Percentiles rank a stretch among this genome's conserved stretches.
Evolutionary conservation across 2,113 vertebrate species (phyloP).

Genomic region (Semicossyphus pulcher): DNA sequence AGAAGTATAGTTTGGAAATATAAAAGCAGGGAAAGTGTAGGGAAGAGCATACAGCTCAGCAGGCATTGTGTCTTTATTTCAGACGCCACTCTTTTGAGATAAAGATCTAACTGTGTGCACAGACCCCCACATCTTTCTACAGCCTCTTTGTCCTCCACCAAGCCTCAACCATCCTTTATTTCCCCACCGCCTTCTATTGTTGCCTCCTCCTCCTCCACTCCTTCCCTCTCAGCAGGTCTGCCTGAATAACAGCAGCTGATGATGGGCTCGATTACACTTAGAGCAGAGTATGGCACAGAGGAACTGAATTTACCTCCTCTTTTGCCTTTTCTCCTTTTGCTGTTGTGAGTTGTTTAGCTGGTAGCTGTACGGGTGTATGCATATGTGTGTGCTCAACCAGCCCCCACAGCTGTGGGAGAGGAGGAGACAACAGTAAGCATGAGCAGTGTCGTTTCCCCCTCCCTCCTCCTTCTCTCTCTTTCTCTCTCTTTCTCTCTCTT

Average conservation of each 20-base stretch:
- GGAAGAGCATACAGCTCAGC: background rate
- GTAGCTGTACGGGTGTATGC: slow-evolving; percentile 11
- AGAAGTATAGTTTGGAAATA: background rate
- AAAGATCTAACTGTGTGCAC: background rate
- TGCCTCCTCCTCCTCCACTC: slow-evolving; percentile 12
- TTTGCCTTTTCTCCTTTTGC: background rate
- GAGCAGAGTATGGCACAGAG: slow-evolving; percentile 47
- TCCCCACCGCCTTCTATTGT: slow-evolving; percentile 24
- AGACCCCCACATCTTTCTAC: slow-evolving; percentile 4
- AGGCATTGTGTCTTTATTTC: slow-evolving; percentile 1
- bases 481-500: slow-evolving; percentile 29
- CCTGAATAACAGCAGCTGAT: slow-evolving; percentile 74
- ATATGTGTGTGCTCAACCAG: slow-evolving; percentile 44
- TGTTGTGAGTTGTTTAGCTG: slow-evolving; percentile 28
- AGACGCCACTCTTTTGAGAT: slow-evolving; percentile 21
- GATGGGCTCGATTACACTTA: slow-evolving; percentile 71
- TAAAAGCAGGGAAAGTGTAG: background rate
- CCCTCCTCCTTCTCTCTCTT: slow-evolving; percentile 6
- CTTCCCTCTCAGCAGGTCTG: slow-evolving; percentile 48
- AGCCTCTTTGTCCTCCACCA: slow-evolving; percentile 46
- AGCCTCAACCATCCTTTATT: slow-evolving; percentile 43
- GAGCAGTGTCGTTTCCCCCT: slow-evolving; percentile 55
- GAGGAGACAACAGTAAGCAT: slow-evolving; percentile 64
- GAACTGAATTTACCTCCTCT: slow-evolving; percentile 65
- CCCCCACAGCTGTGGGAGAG: slow-evolving; percentile 55